phyloP scores from a whole-genome alignment of 2,113 vertebrate species.

The pig (Sus scrofa) region DNA sequence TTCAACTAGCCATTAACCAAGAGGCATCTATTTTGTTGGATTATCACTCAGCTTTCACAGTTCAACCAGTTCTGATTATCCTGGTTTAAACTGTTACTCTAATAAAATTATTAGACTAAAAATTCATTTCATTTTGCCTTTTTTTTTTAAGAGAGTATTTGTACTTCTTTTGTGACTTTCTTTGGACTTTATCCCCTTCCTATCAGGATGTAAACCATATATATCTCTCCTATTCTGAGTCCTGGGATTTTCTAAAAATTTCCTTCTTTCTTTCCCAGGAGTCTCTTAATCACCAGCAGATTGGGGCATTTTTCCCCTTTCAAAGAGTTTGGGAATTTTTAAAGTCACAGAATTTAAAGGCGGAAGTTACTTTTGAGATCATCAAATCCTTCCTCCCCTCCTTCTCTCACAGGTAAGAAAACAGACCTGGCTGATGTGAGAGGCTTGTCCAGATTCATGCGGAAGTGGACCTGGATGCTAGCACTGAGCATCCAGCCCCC shows the following conservation, averaged over 20 bases:
- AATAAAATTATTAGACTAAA: neutral
- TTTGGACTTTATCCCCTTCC: neutral
- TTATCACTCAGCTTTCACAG: neutral
- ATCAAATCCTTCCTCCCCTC: neutral
- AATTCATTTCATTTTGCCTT: slow-evolving; percentile 20
- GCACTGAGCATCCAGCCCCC: neutral
- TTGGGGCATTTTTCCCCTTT: neutral
- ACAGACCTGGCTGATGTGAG: neutral
- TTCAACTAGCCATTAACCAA: neutral
- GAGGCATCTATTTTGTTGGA: neutral
- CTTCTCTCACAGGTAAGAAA: neutral
- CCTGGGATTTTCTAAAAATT: slow-evolving; percentile 22
- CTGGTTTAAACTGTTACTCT: neutral
- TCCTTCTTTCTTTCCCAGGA: neutral
- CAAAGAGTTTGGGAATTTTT: neutral
- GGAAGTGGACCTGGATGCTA: neutral
- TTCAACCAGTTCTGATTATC: neutral
- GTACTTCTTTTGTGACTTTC: neutral
- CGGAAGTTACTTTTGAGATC: slow-evolving; percentile 7
- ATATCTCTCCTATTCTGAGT: neutral
- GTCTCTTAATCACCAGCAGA: neutral
- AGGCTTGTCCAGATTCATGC: neutral
- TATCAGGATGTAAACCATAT: neutral
- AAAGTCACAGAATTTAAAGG: neutral
- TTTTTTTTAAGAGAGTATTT: neutral